phyloP scores from a whole-genome alignment of 2,113 vertebrate species.

The Nothocercus julius region DNA sequence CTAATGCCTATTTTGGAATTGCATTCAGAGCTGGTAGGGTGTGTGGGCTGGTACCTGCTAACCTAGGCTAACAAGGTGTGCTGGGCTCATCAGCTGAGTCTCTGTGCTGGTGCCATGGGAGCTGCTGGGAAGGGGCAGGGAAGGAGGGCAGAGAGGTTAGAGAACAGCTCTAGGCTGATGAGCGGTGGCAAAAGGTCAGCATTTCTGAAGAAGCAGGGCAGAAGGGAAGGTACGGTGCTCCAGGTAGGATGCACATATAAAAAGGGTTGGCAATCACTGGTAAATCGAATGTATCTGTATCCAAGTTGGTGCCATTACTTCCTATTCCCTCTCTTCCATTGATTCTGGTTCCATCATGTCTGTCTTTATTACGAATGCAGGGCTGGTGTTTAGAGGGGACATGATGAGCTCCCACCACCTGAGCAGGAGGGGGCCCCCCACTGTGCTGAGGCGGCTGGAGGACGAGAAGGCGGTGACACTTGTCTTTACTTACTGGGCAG shows the following conservation, averaged over 20 bases:
- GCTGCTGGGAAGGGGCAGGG: background rate
- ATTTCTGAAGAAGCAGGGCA: background rate
- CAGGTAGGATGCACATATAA: background rate
- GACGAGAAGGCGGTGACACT: background rate
- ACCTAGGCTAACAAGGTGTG: no score
- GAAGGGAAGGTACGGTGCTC: background rate
- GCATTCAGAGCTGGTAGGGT: background rate
- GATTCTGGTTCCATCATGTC: background rate
- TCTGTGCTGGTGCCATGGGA: background rate
- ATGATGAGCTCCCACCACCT: background rate
- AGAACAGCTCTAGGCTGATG: background rate
- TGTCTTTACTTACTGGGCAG: no score
- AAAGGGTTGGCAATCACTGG: background rate
- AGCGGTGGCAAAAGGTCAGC: background rate
- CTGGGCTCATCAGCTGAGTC: no score
- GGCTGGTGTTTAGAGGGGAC: background rate
- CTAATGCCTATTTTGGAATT: background rate
- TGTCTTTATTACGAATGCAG: background rate
- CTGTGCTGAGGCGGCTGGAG: background rate
- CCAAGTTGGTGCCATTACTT: background rate
- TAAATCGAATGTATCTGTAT: background rate
- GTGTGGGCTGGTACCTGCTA: no score
- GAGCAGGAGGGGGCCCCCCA: background rate
- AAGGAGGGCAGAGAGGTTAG: no score
- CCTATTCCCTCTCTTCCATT: background rate